Evolutionary conservation across 1,140 invertebrate genomes (phyloP), one percentile per base, ranked within the genome.

Genomic region (Oedothorax gibbosus): DNA sequence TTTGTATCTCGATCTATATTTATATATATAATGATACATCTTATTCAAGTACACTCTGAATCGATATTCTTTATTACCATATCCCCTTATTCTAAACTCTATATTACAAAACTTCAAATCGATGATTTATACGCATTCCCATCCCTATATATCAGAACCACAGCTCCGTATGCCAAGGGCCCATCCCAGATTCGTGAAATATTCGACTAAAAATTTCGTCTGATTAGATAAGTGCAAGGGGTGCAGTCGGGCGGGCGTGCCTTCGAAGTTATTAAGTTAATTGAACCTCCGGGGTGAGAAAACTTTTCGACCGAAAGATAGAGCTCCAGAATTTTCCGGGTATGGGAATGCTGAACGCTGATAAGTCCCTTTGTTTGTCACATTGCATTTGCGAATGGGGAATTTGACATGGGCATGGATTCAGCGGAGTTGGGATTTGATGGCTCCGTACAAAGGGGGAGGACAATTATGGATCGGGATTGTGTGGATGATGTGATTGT

Each of bases 201-300:
- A 79, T 79, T 79, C 68, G 62, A 35, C n/a, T 51, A 79, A 79
- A 79, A 68, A 71, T 79, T 79, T 62, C 64, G 18, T 56, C 20
- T 35, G 77, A 79, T 79, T 79, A 68, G 77, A 79, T 79, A 64
- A 71, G 69, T 71, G 50, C 15, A 53, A 53, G 50, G 50, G 50
- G 49, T 18, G 73, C 7, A 35, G 9, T 50, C n/a, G 11, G 11
- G 50, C 77, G 77, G 77, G 77, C 62, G 77, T 79, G 77, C 49
- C 62, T n/a, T 21, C 7, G 35, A 66, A 65, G 77, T 79, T 79
- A 79, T 79, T 79, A 79, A 79, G 77, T 79, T 79, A 79, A 79
- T 79, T 79, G 77, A 79, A 79, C 62, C 68, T 71, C 21, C n/a
- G n/a, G 64, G 64, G 62, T 51, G 18, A 51, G 51, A 71, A 71